Evolutionary conservation across 2,888 invertebrate species (phyloP), one percentile per base, ranked within the genome.

Genomic region (Rotaria socialis): DNA sequence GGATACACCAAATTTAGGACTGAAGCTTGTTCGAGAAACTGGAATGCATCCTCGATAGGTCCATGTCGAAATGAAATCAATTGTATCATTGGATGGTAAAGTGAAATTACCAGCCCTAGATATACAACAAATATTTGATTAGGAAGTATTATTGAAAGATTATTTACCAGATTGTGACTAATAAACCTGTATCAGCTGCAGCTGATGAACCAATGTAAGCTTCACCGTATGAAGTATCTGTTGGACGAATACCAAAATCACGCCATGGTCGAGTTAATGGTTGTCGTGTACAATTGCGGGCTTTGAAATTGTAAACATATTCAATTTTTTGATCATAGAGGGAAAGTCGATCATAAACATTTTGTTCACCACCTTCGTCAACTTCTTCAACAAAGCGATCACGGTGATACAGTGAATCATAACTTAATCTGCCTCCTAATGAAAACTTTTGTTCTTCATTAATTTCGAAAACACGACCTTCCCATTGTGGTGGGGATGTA

Each of bases 401-500:
- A 84, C 87, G 87, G 67, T 85, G 85, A 58, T 87, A 85, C 11
- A 67, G 24, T 22, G 85, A 14, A 87, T 87, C 87, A 24, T 87
- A 87, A 22, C 85, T 74, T 27, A 87, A 80, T 50, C 84, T 80
- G 14, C 74, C 87, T 24, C 35, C n/a, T n/a, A 84, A 43, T 3
- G 67, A 41, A 75, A 75, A 75, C 27, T 47, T 41, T 47, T 75
- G 24, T 75, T 41, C 3, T 24, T 41, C 47, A 16, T 75, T 47
- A 6, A 41, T 75, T 6, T 75, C 75, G 7, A 75, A 75, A 11
- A 75, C 10, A 8, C 86, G 75, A 5, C 55, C 85, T 85, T 86
- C 86, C 86, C 86, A 86, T 84, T 86, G 86, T 75, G 86, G 86
- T 41, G 86, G 86, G 35, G 86, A 41, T 74, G 75, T 80, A 52